Percentiles rank a stretch among this genome's conserved stretches.
phyloP scores from a whole-genome alignment of 2,888 invertebrate species.

The Myopa testacea region DNA sequence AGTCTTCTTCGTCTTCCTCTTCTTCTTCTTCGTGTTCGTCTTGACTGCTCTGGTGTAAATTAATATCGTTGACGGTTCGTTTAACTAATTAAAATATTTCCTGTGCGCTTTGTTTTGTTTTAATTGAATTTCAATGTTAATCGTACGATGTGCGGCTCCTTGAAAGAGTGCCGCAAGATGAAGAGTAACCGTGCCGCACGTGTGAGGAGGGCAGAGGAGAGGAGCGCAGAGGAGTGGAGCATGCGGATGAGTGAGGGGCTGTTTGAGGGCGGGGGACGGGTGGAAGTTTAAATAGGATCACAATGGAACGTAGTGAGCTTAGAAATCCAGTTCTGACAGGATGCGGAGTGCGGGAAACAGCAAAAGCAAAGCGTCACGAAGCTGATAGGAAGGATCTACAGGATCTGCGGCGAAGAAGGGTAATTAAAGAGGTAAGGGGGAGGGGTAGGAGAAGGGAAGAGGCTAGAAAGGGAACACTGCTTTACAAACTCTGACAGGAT shows the following conservation, averaged over 20 bases:
- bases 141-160: neutral
- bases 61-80: conserved; percentile 52
- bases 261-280: too few relatives aligned
- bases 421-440: neutral
- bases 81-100: conserved; percentile 53
- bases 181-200: neutral
- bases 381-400: neutral
- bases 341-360: neutral
- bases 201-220: neutral
- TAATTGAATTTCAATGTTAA: conserved; percentile 37
- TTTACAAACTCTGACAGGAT: neutral
- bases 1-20: neutral
- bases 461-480: neutral
- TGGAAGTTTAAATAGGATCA: neutral
- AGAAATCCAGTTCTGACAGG: neutral
- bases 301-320: neutral
- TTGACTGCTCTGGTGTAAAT: conserved; percentile 41
- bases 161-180: conserved; percentile 1
- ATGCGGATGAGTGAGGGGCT: too few relatives aligned
- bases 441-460: neutral
- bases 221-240: neutral
- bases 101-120: conserved; percentile 40
- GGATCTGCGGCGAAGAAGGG: neutral
- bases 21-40: neutral
- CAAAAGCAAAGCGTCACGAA: neutral